Conservation (phyloP, 2,888 invertebrate genomes). For the Synergus itoensis region DNA sequence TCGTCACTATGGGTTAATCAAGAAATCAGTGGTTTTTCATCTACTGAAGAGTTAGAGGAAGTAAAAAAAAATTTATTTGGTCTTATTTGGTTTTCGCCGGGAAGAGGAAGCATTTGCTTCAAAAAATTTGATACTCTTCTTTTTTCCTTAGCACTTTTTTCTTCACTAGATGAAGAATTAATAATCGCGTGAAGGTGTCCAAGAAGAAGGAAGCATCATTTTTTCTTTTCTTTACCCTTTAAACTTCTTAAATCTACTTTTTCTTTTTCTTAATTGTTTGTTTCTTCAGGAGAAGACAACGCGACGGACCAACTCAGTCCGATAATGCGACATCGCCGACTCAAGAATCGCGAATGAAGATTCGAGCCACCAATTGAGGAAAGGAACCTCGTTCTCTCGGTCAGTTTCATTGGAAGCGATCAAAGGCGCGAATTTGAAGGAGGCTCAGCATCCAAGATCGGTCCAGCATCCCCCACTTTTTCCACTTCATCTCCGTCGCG, state of each 20-base stretch:
- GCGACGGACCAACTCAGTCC: background rate
- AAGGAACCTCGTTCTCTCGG: slow-evolving; percentile 13
- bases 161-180: too few species aligned
- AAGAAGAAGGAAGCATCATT: background rate
- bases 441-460: slow-evolving; percentile 19
- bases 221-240: background rate
- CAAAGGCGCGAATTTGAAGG: slow-evolving; percentile 27
- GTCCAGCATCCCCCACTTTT: slow-evolving; percentile 29
- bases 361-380: background rate
- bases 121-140: too few species aligned
- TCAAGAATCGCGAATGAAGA: slow-evolving; percentile 22
- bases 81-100: too few species aligned
- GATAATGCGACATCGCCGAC: background rate
- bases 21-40: background rate
- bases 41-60: too few species aligned
- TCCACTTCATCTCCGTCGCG: slow-evolving; percentile 32
- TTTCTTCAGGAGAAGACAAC: background rate
- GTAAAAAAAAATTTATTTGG: too few species aligned
- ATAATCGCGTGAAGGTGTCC: too few species aligned
- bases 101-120: too few species aligned
- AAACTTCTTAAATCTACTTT: background rate
- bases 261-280: background rate
- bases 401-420: slow-evolving; percentile 17
- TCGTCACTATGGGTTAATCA: background rate
- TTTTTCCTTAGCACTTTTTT: too few species aligned